Percentiles rank a stretch among this genome's conserved stretches.
Conservation (phyloP, 2,888 invertebrate species). For the Drosophila peninsularis region DNA sequence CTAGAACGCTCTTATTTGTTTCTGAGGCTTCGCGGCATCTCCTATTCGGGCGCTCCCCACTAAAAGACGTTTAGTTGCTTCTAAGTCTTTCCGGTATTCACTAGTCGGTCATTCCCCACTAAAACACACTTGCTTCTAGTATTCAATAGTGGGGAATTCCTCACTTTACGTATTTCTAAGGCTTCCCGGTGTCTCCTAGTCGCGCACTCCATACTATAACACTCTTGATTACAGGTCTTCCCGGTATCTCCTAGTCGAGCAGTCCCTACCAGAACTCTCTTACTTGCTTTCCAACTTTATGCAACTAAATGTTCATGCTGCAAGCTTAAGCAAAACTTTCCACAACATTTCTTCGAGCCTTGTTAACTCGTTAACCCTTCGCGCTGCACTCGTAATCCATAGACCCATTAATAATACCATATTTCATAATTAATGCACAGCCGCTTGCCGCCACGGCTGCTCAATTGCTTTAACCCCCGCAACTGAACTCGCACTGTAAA, state of each 20-base stretch:
- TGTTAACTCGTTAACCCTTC: conserved; percentile 1
- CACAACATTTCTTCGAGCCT: neutral
- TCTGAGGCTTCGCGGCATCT: too few relatives aligned
- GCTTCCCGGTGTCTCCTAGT: too few relatives aligned
- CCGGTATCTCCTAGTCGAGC: neutral
- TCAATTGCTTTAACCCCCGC: conserved; percentile 50
- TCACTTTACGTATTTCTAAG: too few relatives aligned
- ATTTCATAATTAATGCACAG: conserved; percentile 37
- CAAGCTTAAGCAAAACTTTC: neutral
- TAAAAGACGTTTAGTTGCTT: too few relatives aligned
- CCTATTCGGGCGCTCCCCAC: too few relatives aligned
- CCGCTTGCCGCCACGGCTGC: conserved; percentile 9
- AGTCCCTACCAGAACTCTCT: neutral
- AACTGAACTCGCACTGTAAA: conserved; percentile 31
- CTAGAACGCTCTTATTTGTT: too few relatives aligned
- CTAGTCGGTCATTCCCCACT: too few relatives aligned
- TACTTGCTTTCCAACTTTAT: neutral
- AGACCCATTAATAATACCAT: conserved; percentile 17
- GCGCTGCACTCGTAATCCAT: conserved; percentile 15
- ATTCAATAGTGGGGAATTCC: too few relatives aligned
- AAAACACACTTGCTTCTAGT: too few relatives aligned
- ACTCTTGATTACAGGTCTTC: neutral
- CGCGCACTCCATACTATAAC: too few relatives aligned
- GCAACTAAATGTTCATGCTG: neutral
- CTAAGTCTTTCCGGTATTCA: too few relatives aligned